phyloP scores from a whole-genome alignment of 2,113 vertebrate genomes.

The Probosciger aterrimus region DNA sequence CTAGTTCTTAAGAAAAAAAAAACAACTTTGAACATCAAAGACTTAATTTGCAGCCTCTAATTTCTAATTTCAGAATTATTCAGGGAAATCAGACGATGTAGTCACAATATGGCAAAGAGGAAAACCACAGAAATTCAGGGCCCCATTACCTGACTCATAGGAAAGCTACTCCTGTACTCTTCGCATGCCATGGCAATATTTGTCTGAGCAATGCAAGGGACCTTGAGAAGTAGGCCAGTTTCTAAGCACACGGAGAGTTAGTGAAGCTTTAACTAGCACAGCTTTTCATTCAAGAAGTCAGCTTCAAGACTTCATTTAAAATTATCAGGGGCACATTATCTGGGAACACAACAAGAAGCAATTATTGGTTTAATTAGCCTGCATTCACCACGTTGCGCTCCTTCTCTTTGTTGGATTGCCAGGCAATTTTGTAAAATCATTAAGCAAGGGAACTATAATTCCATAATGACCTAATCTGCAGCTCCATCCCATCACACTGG shows the following conservation, averaged over 20 bases:
- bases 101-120: not conserved
- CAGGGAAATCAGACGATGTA: not conserved
- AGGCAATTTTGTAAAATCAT: constrained; percentile 82
- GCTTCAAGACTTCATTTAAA: constrained; percentile 78
- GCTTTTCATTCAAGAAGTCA: constrained; percentile 68
- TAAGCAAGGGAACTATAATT: constrained; percentile 80
- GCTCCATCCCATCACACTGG: constrained; percentile 70
- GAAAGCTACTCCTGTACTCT: not conserved
- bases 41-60: constrained; percentile 17
- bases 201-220: not conserved
- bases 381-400: constrained; percentile 71
- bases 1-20: not conserved
- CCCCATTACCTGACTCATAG: not conserved
- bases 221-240: constrained; percentile 70
- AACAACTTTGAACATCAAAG: not conserved
- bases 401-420: constrained; percentile 79
- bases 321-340: constrained; percentile 83
- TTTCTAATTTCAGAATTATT: constrained; percentile 42
- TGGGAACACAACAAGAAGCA: constrained; percentile 79
- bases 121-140: not conserved
- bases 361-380: constrained; percentile 85
- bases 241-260: constrained; percentile 32
- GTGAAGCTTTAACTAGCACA: constrained; percentile 63
- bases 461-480: constrained; percentile 77
- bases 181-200: not conserved